A percentile compares a stretch with the other conserved stretches of the same genome.
phyloP scores from a whole-genome alignment of 2,797 vertebrate species.

The Lateolabrax maculatus region DNA sequence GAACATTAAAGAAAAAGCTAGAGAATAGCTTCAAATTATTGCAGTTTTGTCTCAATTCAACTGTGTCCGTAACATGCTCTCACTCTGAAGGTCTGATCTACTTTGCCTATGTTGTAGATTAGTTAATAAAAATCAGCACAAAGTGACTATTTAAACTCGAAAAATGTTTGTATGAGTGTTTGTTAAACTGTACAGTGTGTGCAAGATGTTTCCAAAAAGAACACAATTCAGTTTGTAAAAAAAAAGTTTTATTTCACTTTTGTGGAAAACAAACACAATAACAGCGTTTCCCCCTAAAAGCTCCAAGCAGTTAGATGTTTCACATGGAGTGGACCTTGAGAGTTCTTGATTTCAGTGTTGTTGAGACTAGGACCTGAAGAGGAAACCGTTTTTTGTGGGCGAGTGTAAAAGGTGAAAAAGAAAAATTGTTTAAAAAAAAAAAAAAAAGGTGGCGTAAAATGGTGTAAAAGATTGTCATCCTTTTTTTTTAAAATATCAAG shows the following conservation, averaged over 20 bases:
- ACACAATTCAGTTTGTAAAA: slow-evolving; percentile 29
- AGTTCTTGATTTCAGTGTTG: slow-evolving; percentile 1
- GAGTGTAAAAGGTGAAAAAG: not conserved
- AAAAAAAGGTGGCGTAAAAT: no score
- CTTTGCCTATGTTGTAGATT: slow-evolving; percentile 50
- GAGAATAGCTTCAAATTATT: slow-evolving; percentile 8
- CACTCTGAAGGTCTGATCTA: not conserved
- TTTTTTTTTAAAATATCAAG: not conserved
- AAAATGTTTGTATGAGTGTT: not conserved
- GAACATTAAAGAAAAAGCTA: slow-evolving; percentile 11
- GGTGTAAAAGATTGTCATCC: slow-evolving; percentile 19
- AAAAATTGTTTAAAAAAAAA: no score
- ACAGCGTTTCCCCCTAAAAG: slow-evolving; percentile 25
- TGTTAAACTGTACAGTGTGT: not conserved
- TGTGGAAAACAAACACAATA: slow-evolving; percentile 50
- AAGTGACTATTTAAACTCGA: slow-evolving; percentile 32
- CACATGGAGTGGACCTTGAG: not conserved
- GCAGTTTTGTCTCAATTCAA: slow-evolving; percentile 30
- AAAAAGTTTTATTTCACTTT: slow-evolving; percentile 50
- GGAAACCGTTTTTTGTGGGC: not conserved
- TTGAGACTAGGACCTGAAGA: not conserved
- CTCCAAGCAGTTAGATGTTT: slow-evolving; percentile 24
- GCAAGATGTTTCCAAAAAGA: not conserved
- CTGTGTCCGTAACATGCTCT: slow-evolving; percentile 8
- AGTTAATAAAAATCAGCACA: slow-evolving; percentile 65